Conservation (phyloP, 2,113 vertebrate genomes). For the Laticauda laticaudata region DNA sequence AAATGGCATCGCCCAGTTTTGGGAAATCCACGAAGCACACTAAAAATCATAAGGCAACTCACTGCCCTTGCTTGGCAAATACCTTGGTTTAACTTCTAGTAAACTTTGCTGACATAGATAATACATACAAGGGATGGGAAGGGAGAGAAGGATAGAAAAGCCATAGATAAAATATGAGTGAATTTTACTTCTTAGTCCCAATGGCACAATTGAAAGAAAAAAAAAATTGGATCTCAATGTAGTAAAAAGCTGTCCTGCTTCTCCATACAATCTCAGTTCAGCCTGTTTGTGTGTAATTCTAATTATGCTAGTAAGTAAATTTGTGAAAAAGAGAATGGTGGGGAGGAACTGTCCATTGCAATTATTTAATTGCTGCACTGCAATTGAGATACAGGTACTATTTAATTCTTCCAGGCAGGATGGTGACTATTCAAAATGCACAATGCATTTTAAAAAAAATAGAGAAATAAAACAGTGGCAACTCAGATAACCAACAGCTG, state of each 20-base stretch:
- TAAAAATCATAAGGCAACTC: slow-evolving; percentile 17
- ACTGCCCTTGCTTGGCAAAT: slow-evolving; percentile 22
- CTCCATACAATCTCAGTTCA: not conserved
- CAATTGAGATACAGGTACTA: slow-evolving; percentile 24
- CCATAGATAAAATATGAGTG: slow-evolving; percentile 25
- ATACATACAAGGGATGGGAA: not conserved
- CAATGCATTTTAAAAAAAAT: not conserved
- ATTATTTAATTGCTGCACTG: slow-evolving; percentile 48
- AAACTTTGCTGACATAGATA: slow-evolving; percentile 42
- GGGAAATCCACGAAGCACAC: slow-evolving; percentile 29
- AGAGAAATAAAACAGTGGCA: slow-evolving; percentile 23
- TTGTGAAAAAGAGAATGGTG: slow-evolving; percentile 56
- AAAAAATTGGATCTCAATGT: slow-evolving; percentile 40
- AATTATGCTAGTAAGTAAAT: slow-evolving; percentile 50
- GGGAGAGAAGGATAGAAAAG: not conserved
- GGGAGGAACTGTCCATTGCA: not conserved
- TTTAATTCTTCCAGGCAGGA: slow-evolving; percentile 36
- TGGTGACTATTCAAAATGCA: slow-evolving; percentile 18
- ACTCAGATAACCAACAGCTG: slow-evolving; percentile 22
- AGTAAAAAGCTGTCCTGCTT: slow-evolving; percentile 24
- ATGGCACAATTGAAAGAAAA: not conserved
- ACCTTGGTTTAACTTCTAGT: slow-evolving; percentile 30
- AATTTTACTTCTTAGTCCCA: slow-evolving; percentile 34
- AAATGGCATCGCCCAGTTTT: slow-evolving; percentile 41
- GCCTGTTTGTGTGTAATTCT: slow-evolving; percentile 41